Base-by-base conservation (phyloP, 2,888 invertebrate species). In the Seira ritae region DNA sequence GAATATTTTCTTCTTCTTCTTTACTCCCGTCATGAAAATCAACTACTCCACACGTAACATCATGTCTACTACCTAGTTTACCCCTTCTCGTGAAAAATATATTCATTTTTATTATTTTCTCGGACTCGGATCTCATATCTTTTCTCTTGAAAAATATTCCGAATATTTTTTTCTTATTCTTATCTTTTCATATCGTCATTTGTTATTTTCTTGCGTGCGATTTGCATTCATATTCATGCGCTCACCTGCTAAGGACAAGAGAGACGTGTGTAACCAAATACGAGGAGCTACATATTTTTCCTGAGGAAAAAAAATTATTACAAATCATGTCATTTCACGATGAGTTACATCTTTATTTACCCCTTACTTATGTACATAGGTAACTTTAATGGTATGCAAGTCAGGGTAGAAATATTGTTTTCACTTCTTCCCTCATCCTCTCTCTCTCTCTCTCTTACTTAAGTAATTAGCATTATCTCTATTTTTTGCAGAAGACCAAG, bases 281-380 rank as follows among this genome's bases (percentile, higher is more conserved):
- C 22, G 15, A 24, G 60, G 31, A 12, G 4, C 10, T 20, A 17
- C 12, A 67, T 46, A 31, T 75, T 76, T 70, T 31, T 62, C 17
- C 60, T 3, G 20, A n/a, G 20, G 62, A 77, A 17, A 31, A 31
- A 31, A n/a, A n/a, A n/a, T n/a, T 31, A 31, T 31, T 31, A 31
- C 31, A 65, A 75, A 76, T 76, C 62, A 65, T 62, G 70, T 31
- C n/a, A 60, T 70, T 77, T 24, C 17, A 19, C n/a, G 55, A 55
- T 17, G 17, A 66, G 17, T 75, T 71, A 78, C 71, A 66, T 78
- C 71, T 78, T 78, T 62, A 78, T 71, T 68, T 76, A n/a, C 60
- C 19, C 69, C 20, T n/a, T n/a, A n/a, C n/a, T n/a, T n/a, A n/a
- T n/a, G n/a, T n/a, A n/a, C n/a, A n/a, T n/a, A n/a, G n/a, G n/a